Evolutionary conservation across 2,797 vertebrate species (phyloP), one percentile per base, ranked within the genome.

Genomic region (Pseudopleuronectes americanus): DNA sequence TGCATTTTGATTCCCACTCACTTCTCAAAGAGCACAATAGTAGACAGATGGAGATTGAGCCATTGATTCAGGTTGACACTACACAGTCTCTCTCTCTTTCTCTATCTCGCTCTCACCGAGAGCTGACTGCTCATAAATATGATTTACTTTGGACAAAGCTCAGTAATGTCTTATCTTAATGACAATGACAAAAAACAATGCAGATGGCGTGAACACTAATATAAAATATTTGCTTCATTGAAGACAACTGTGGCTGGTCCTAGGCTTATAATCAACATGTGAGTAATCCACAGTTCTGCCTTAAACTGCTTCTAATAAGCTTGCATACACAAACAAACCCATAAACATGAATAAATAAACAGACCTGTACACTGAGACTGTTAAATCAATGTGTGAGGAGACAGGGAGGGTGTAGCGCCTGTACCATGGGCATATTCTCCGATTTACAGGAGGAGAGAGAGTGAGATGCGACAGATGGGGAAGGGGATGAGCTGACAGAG

Each of bases 151-250:
- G 1, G 54, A 9, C 21, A 24, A 64, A 75, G 19, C 45, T 55
- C 23, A 49, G 28, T 36, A 19, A 67, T 0, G 6, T n/a, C 19
- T 52, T 9, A 68, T 60, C 43, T 56, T 55, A 1, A 12, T 26
- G 19, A 28, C 43, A 22, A 33, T 47, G 47, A 57, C 8, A 55
- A 5, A 41, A 38, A 43, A 63, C 16, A 53, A 36, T n/a, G 51
- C 52, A 12, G 24, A 41, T 51, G 49, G 9, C 59, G 31, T 43
- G 6, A 2, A 22, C 8, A 51, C 31, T 19, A 31, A 28, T 8
- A 8, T 61, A 31, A 69, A 67, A 57, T 57, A 51, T 21, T 2
- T 41, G 9, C 58, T 53, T 12, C 48, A 66, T 63, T 66, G 66
- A 71, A 53, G 14, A 56, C 2, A 55, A 36, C 54, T 60, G 63